A percentile compares a stretch with the other conserved stretches of the same genome.
Evolutionary conservation across 2,797 vertebrate species (phyloP).

Genomic region (Catostomus latipinnis): DNA sequence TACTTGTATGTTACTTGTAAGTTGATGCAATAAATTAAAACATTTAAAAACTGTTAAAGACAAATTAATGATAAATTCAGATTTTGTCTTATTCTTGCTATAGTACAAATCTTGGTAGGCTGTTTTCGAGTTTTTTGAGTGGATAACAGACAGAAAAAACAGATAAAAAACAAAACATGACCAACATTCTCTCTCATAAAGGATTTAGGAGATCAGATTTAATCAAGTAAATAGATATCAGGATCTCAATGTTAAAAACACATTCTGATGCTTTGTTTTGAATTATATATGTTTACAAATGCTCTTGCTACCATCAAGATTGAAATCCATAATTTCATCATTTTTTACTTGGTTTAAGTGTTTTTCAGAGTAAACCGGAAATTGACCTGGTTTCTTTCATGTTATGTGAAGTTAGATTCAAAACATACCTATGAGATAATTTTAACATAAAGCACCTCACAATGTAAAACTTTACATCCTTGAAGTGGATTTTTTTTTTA

Average conservation of each 20-base stretch:
- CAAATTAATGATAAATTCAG: no score
- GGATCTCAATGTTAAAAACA: constrained; percentile 28
- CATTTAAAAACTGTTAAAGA: not conserved
- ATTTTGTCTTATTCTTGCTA: no score
- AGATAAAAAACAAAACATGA: constrained; percentile 33
- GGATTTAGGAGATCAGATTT: constrained; percentile 53
- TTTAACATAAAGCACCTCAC: no score
- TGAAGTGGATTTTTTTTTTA: no score
- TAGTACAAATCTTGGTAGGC: not conserved
- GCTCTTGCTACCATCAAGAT: constrained; percentile 32
- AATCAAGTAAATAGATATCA: constrained; percentile 53
- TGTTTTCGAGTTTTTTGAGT: constrained; percentile 20
- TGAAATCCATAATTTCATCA: constrained; percentile 45
- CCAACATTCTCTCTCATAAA: constrained; percentile 40
- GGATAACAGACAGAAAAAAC: constrained; percentile 16
- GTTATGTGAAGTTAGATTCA: constrained; percentile 29
- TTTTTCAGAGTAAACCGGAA: constrained; percentile 34
- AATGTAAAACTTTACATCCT: no score
- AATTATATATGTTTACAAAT: constrained; percentile 38
- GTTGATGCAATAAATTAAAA: not conserved
- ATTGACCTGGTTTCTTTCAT: constrained; percentile 45
- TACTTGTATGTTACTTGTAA: not conserved
- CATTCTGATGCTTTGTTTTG: constrained; percentile 35
- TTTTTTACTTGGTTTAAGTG: constrained; percentile 13
- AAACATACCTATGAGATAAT: not conserved